phyloP scores from a whole-genome alignment of 2,797 vertebrate species.

The Myripristis jacobus region DNA sequence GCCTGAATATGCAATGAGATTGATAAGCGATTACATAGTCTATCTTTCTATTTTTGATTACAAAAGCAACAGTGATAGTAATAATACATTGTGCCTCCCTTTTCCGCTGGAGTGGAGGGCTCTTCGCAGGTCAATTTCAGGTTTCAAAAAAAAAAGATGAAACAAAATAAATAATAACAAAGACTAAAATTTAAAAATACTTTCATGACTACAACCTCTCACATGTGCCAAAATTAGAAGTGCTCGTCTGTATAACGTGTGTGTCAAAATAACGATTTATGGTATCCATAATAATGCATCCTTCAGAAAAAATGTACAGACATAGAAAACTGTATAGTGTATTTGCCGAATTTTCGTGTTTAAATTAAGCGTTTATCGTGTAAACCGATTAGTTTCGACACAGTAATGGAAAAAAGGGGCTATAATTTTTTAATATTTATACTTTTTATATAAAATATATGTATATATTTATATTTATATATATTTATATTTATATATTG shows the following conservation, averaged over 20 bases:
- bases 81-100: constrained; percentile 59
- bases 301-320: constrained; percentile 15
- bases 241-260: constrained; percentile 45
- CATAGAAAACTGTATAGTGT: too few species aligned
- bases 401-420: constrained; percentile 45
- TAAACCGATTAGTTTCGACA: constrained; percentile 49
- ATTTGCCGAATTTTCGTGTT: constrained; percentile 15
- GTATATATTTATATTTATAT: constrained; percentile 77
- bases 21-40: constrained; percentile 71
- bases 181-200: not conserved
- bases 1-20: constrained; percentile 77
- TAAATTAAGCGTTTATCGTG: constrained; percentile 38
- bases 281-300: constrained; percentile 26
- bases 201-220: constrained; percentile 19
- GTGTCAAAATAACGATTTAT: constrained; percentile 29
- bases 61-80: constrained; percentile 72
- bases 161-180: constrained; percentile 15
- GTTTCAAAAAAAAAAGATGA: constrained; percentile 12
- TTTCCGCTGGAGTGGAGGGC: constrained; percentile 41
- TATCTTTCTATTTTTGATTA: constrained; percentile 67
- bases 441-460: constrained; percentile 81
- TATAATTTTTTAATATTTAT: constrained; percentile 65
- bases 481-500: constrained; percentile 79
- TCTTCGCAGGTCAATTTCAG: constrained; percentile 44
- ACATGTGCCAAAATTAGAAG: constrained; percentile 40